Evolutionary conservation across 2,888 invertebrate genomes (phyloP), one percentile per base, ranked within the genome.

Genomic region (Cistogaster globosa): DNA sequence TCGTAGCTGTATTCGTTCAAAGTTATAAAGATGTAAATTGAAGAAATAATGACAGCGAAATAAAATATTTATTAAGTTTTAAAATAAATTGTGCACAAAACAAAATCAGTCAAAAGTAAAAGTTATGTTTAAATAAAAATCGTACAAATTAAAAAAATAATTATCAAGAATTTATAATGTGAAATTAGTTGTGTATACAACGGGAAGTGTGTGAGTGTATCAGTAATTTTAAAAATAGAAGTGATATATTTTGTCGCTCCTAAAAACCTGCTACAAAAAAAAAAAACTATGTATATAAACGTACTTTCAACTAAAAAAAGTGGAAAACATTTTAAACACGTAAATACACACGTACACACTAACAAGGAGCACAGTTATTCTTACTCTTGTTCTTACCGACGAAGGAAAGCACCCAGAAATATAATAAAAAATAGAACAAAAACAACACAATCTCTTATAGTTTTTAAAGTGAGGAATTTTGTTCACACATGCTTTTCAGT

Each of bases 201-300:
- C 0, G 7, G n/a, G 9, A 42, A 36, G 67, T 69, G 67, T 79
- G 81, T 69, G 65, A 58, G 63, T 65, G 62, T 18, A 63, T 12
- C 69, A 76, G 69, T 72, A 74, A 58, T 80, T 69, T 76, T 60
- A 63, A 82, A 87, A 86, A 81, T 58, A 85, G 69, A 76, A 80
- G 71, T 72, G 83, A 84, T 79, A 79, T 81, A 72, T 83, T 81
- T 62, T 65, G 77, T 72, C 81, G 77, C 86, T 80, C 86, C 87
- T 87, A 84, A 84, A 84, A 86, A 78, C 71, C 71, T 87, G 87
- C 84, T 81, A 77, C 51, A 55, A 81, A 84, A 77, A 63, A 77
- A 63, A 55, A 42, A 12, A 12, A 42, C 11, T 75, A 57, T 69
- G 65, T 55, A 63, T 12, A 74, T 57, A 68, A 36, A 63, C 45